Conservation (phyloP, 2,113 vertebrate genomes). For the Platysternon megacephalum region DNA sequence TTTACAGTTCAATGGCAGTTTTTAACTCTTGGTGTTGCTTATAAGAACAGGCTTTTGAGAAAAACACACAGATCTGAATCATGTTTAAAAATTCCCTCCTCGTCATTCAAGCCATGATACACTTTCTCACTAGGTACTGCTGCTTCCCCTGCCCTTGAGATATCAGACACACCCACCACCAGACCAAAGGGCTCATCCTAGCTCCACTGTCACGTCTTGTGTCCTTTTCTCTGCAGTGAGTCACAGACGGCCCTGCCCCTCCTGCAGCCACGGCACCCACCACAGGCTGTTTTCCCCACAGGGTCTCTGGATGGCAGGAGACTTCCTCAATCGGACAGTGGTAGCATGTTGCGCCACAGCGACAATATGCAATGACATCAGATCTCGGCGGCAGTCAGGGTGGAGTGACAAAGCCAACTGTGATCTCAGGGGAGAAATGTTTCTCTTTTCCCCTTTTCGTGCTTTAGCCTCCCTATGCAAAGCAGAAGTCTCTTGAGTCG, state of each 20-base stretch:
- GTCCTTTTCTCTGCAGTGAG: neutral
- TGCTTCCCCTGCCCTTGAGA: neutral
- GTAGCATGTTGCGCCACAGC: neutral
- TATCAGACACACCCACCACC: neutral
- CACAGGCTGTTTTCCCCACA: neutral
- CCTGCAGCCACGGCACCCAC: neutral
- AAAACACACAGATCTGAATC: neutral
- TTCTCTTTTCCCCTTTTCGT: neutral
- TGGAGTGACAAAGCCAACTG: neutral
- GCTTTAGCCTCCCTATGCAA: neutral
- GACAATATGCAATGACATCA: neutral
- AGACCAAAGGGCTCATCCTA: neutral
- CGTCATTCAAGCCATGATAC: neutral
- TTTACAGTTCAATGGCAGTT: neutral
- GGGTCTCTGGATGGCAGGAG: neutral
- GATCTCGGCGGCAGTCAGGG: neutral
- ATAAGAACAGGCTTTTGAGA: neutral
- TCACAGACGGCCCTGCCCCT: neutral
- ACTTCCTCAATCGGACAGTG: neutral
- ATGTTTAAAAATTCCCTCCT: neutral
- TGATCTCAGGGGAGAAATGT: neutral
- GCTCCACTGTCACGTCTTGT: neutral
- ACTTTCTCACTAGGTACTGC: neutral
- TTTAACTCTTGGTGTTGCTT: neutral
- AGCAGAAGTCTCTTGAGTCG: neutral